phyloP scores from a whole-genome alignment of 2,888 invertebrate genomes.

The Cyclophora albipunctata region DNA sequence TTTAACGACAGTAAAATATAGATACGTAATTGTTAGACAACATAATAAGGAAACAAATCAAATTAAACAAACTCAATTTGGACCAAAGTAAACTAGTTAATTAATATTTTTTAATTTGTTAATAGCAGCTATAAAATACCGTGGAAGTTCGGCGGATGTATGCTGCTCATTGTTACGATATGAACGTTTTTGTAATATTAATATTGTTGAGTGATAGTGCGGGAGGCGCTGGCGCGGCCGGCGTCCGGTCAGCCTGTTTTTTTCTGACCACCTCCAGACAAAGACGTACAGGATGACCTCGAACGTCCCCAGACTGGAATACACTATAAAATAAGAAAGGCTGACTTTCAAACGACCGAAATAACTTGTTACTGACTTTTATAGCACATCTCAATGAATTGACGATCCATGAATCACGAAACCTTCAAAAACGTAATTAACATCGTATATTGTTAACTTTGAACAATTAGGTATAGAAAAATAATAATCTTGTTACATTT shows the following conservation, averaged over 20 bases:
- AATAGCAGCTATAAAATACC: too few species aligned
- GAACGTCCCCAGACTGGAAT: constrained; percentile 7
- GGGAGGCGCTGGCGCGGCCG: constrained; percentile 4
- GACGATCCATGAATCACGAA: too few species aligned
- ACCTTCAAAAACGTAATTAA: not conserved
- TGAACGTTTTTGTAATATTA: constrained; percentile 1
- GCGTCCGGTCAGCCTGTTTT: constrained; percentile 17
- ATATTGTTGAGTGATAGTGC: constrained; percentile 11
- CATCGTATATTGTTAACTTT: constrained; percentile 1
- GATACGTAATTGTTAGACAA: too few species aligned
- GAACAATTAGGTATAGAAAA: constrained; percentile 7
- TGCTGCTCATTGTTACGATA: constrained; percentile 8
- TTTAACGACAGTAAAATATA: too few species aligned
- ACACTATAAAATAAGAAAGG: constrained; percentile 19
- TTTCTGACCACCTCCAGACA: constrained; percentile 15
- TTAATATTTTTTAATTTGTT: too few species aligned
- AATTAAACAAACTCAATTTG: too few species aligned
- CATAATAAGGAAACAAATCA: too few species aligned
- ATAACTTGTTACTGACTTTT: constrained; percentile 10
- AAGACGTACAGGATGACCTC: constrained; percentile 11
- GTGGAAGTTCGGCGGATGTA: constrained; percentile 7
- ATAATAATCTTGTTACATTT: constrained; percentile 25
- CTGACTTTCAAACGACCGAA: constrained; percentile 18
- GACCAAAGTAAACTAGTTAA: too few species aligned
- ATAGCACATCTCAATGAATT: constrained; percentile 2